Evolutionary conservation across 2,888 invertebrate species (phyloP).

Genomic region (Cabera pusaria): DNA sequence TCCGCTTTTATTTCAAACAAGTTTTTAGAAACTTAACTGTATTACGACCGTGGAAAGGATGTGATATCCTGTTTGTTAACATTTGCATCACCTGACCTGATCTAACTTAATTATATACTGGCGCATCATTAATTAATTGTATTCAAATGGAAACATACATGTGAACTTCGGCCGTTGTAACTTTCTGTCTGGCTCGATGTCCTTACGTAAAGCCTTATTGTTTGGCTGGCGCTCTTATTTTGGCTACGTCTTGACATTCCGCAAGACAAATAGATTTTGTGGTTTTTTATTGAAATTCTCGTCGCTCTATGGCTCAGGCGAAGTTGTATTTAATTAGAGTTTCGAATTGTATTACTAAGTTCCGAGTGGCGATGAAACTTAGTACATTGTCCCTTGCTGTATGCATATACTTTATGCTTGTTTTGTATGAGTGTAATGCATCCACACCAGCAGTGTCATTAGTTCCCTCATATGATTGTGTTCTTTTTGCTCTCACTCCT

Average conservation of each 20-base stretch:
- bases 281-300: slow-evolving; percentile 7
- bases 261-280: slow-evolving; percentile 1
- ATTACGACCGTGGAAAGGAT: slow-evolving; percentile 30
- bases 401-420: slow-evolving; percentile 1
- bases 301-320: slow-evolving; percentile 18
- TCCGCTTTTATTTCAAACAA: slow-evolving; percentile 19
- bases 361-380: slow-evolving; percentile 3
- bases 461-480: slow-evolving; percentile 53
- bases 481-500: slow-evolving; percentile 59
- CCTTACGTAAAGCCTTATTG: slow-evolving; percentile 10
- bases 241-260: not conserved
- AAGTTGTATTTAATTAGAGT: slow-evolving; percentile 47
- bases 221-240: slow-evolving; percentile 4
- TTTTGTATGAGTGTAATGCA: slow-evolving; percentile 7
- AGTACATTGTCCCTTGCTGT: slow-evolving; percentile 3
- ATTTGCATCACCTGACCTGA: slow-evolving; percentile 20
- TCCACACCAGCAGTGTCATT: slow-evolving; percentile 47
- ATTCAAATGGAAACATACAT: slow-evolving; percentile 27
- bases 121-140: slow-evolving; percentile 22
- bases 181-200: slow-evolving; percentile 18
- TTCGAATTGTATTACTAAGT: slow-evolving; percentile 26
- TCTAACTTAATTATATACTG: slow-evolving; percentile 22
- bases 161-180: slow-evolving; percentile 21
- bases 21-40: slow-evolving; percentile 24
- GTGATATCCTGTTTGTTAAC: slow-evolving; percentile 34